Conservation (phyloP, 2,888 invertebrate genomes). For the Carcina quercana region DNA sequence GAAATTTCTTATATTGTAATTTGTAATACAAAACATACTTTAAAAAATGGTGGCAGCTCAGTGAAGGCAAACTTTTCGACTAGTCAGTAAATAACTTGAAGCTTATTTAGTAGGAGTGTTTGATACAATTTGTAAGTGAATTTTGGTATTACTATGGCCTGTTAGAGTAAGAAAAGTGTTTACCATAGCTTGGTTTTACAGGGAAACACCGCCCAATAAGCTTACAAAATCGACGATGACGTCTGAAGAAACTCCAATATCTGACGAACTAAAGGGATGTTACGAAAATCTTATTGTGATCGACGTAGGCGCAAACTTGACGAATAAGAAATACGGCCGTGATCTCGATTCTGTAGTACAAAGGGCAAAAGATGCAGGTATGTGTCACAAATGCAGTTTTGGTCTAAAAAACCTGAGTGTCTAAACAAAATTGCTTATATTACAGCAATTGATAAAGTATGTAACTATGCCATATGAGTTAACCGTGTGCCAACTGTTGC, state of each 20-base stretch:
- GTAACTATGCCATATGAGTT: conserved; percentile 22
- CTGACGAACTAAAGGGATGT: conserved; percentile 81
- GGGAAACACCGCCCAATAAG: conserved; percentile 70
- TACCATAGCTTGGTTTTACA: conserved; percentile 23
- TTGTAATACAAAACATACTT: neutral
- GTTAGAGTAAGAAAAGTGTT: neutral
- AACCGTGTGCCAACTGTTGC: conserved; percentile 3
- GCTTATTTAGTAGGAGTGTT: conserved; percentile 72
- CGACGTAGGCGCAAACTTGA: conserved; percentile 94
- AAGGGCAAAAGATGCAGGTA: conserved; percentile 94
- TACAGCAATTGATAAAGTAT: conserved; percentile 21
- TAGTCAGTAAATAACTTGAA: conserved; percentile 54
- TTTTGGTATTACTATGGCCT: too few species aligned
- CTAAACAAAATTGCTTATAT: too few species aligned
- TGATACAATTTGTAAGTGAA: conserved; percentile 67
- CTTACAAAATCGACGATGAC: conserved; percentile 66
- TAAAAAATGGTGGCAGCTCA: conserved; percentile 70
- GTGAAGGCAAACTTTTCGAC: conserved; percentile 56
- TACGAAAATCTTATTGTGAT: conserved; percentile 94
- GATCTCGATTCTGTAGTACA: conserved; percentile 94
- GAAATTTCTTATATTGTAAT: neutral
- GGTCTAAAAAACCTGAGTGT: conserved; percentile 22
- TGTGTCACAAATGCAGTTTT: conserved; percentile 13
- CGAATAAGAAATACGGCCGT: conserved; percentile 93
- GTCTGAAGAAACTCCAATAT: conserved; percentile 68